phyloP scores from a whole-genome alignment of 2,113 vertebrate species.

The human region DNA sequence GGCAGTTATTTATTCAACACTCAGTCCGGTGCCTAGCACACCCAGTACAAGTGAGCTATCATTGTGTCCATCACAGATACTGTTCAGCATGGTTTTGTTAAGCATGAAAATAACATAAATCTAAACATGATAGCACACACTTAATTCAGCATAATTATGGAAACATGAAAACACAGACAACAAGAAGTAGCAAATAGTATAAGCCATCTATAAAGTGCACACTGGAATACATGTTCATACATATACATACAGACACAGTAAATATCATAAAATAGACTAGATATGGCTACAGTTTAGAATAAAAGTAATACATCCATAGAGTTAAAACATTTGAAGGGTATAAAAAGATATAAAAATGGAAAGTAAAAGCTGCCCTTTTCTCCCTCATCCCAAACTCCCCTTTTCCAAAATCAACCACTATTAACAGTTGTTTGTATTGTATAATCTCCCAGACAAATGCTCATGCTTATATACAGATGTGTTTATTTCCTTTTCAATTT shows the following conservation, averaged over 20 bases:
- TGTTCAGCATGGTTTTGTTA: not conserved
- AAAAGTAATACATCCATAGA: not conserved
- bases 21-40: not conserved
- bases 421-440: not conserved
- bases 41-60: not conserved
- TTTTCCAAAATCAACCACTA: not conserved
- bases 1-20: not conserved
- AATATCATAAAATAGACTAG: not conserved
- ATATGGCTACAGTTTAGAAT: not conserved
- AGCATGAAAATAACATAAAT: not conserved
- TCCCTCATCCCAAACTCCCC: not conserved
- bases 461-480: not conserved
- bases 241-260: too few relatives aligned
- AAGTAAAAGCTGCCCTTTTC: not conserved
- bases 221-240: rapidly evolving
- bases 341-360: not conserved
- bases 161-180: not conserved
- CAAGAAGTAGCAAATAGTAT: not conserved
- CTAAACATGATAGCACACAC: not conserved
- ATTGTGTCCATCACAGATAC: not conserved
- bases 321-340: not conserved
- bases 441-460: not conserved
- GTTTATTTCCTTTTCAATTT: not conserved
- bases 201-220: not conserved
- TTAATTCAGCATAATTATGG: not conserved